Conservation (phyloP, 2,113 vertebrate species). For the Aldabrachelys gigantea region DNA sequence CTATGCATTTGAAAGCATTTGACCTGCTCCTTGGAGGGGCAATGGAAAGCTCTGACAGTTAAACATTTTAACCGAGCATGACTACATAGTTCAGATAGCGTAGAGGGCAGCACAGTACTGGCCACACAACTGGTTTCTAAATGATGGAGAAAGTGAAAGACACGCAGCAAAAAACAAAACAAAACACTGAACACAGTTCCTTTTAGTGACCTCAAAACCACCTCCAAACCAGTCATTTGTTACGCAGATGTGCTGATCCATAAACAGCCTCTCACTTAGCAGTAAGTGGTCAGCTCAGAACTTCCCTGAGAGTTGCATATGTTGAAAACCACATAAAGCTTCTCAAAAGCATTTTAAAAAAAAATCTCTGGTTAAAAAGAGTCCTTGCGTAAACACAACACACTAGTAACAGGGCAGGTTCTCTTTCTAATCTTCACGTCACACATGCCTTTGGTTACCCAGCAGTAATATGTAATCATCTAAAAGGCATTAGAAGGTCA, state of each 20-base stretch:
- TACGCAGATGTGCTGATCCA: not conserved
- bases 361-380: not conserved
- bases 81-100: not conserved
- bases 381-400: not conserved
- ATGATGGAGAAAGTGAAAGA: conserved; percentile 32
- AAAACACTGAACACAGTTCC: not conserved
- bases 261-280: not conserved
- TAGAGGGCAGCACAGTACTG: not conserved
- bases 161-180: not conserved
- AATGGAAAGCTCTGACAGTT: not conserved
- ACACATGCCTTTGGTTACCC: accelerated
- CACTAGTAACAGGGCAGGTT: not conserved
- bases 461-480: not conserved
- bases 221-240: conserved; percentile 4
- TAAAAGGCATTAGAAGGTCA: not conserved
- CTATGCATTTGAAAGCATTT: not conserved
- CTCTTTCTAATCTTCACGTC: not conserved
- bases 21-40: not conserved
- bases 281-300: conserved; percentile 7
- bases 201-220: conserved; percentile 41
- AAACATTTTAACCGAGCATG: not conserved
- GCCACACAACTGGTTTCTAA: not conserved
- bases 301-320: not conserved
- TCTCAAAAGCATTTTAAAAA: not conserved
- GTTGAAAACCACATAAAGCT: conserved; percentile 33